phyloP scores from a whole-genome alignment of 2,888 invertebrate species.

The Lycaena phlaeas region DNA sequence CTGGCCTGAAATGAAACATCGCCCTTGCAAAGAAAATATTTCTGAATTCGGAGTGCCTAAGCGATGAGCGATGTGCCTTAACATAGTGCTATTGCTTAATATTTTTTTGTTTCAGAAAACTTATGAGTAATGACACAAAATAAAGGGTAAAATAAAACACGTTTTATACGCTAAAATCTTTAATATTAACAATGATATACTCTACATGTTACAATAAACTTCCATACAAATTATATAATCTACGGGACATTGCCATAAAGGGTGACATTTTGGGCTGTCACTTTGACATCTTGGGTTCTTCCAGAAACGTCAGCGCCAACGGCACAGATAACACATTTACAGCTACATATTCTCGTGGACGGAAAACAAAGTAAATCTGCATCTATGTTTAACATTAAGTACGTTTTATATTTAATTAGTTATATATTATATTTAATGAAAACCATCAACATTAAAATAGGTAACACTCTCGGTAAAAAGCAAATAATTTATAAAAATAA shows the following conservation, averaged over 20 bases:
- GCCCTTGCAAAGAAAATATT: too few relatives aligned
- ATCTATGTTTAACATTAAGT: conserved; percentile 3
- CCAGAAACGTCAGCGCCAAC: conserved; percentile 14
- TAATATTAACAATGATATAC: conserved; percentile 71
- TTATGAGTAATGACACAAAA: not conserved
- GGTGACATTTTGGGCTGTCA: conserved; percentile 22
- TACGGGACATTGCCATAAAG: conserved; percentile 25
- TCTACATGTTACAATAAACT: conserved; percentile 63
- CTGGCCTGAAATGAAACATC: too few relatives aligned
- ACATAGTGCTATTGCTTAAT: too few relatives aligned
- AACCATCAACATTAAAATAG: not conserved
- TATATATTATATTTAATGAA: not conserved
- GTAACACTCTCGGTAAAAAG: not conserved
- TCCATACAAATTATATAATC: conserved; percentile 46
- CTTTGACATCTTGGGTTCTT: conserved; percentile 16
- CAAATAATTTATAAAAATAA: conserved; percentile 2
- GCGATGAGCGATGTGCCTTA: too few relatives aligned
- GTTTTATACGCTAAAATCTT: conserved; percentile 66
- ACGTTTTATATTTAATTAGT: not conserved
- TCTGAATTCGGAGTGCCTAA: too few relatives aligned
- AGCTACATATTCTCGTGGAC: not conserved
- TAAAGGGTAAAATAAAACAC: conserved; percentile 34
- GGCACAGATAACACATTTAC: conserved; percentile 11
- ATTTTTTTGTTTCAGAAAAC: too few relatives aligned
- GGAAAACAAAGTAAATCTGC: conserved; percentile 6